Percentiles rank a stretch among this genome's conserved stretches.
phyloP scores from a whole-genome alignment of 2,797 vertebrate species.

The Tinamus major region DNA sequence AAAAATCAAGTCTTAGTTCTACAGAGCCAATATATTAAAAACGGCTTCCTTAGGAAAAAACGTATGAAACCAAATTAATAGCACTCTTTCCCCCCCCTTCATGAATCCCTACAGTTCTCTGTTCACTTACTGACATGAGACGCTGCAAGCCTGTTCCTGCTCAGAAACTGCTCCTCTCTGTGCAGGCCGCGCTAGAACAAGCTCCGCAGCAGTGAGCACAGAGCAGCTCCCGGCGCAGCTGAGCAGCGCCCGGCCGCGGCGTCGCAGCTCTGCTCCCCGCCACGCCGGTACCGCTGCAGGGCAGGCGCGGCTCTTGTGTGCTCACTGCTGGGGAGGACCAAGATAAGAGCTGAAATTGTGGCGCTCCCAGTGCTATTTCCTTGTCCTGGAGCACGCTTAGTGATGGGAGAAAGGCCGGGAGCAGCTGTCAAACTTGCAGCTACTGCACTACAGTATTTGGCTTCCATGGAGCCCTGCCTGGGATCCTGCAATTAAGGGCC shows the following conservation, averaged over 20 bases:
- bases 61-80: neutral
- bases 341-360: neutral
- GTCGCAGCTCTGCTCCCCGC: neutral
- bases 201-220: neutral
- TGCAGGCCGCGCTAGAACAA: neutral
- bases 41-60: neutral
- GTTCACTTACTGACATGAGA: neutral
- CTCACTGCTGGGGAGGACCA: rapidly evolving
- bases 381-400: neutral
- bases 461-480: slow-evolving; percentile 6
- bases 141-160: neutral
- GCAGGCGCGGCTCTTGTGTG: neutral
- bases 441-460: neutral
- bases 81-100: rapidly evolving
- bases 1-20: neutral
- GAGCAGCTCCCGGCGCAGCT: neutral
- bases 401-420: slow-evolving; percentile 3
- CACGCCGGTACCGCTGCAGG: rapidly evolving
- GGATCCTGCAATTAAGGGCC: slow-evolving; percentile 38
- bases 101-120: neutral
- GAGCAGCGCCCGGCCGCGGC: neutral
- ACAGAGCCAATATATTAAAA: neutral
- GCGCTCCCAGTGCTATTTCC: neutral
- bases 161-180: neutral
- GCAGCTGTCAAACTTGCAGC: slow-evolving; percentile 52